These are phyloP conservation scores for Orthonevra nobilis DNA, from an alignment of 2,888 invertebrate species.

Conservation along the genomic window DNA sequence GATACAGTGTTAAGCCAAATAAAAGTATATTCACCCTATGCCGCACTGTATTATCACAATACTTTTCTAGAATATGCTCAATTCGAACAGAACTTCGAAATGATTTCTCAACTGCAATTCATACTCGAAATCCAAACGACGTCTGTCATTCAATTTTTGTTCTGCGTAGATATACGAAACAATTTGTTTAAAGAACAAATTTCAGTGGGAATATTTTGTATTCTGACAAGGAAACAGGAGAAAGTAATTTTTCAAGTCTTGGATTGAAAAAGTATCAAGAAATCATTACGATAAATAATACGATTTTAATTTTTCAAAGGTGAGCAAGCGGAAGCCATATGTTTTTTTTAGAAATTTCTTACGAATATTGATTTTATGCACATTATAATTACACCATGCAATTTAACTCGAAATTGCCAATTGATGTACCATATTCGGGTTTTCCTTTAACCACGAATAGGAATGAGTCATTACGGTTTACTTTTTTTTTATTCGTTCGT, in stretches of 20 bases:
- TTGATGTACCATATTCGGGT: no score
- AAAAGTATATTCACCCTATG: background rate
- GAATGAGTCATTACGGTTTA: slow-evolving; percentile 46
- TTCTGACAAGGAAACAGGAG: no score
- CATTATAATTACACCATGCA: slow-evolving; percentile 40
- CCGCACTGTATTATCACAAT: slow-evolving; percentile 19
- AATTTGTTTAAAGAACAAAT: no score
- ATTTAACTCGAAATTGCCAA: slow-evolving; percentile 36
- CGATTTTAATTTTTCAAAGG: no score
- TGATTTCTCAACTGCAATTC: slow-evolving; percentile 21
- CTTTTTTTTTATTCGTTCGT: slow-evolving; percentile 9
- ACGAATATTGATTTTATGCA: slow-evolving; percentile 31
- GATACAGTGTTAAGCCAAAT: no score
- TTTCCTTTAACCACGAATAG: no score
- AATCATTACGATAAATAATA: no score
- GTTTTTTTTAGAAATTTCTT: background rate
- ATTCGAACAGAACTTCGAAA: slow-evolving; percentile 30
- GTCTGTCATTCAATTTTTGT: slow-evolving; percentile 32
- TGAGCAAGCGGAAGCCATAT: background rate
- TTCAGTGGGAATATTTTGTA: no score
- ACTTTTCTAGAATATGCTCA: slow-evolving; percentile 35
- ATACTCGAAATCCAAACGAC: background rate
- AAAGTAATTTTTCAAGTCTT: background rate
- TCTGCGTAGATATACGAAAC: background rate
- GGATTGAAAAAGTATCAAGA: no score